phyloP scores from a whole-genome alignment of 1,140 invertebrate genomes.

The Euschistus heros region DNA sequence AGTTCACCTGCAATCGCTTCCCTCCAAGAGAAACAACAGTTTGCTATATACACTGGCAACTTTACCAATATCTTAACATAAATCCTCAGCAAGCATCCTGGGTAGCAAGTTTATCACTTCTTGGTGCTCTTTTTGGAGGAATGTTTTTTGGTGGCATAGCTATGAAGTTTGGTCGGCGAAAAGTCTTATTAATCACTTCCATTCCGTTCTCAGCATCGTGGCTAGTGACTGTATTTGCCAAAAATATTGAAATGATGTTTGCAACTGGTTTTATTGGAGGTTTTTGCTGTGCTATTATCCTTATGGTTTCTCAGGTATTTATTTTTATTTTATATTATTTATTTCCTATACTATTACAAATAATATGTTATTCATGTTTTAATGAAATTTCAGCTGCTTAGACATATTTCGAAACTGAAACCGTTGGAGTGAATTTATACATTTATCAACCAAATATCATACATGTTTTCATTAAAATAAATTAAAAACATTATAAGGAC shows the following conservation, averaged over 20 bases:
- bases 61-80: constrained; percentile 43
- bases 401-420: background rate
- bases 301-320: constrained; percentile 62
- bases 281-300: constrained; percentile 65
- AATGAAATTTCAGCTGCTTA: background rate
- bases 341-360: background rate
- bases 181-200: constrained; percentile 54
- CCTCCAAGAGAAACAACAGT: constrained; percentile 50
- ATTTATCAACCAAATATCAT: background rate
- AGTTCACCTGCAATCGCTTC: constrained; percentile 74
- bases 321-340: too few species aligned
- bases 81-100: constrained; percentile 67
- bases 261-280: constrained; percentile 66
- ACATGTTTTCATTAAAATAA: too few species aligned
- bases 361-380: background rate
- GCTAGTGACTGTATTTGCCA: constrained; percentile 63
- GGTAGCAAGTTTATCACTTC: constrained; percentile 66
- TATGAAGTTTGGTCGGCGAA: constrained; percentile 57
- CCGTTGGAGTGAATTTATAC: background rate
- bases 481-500: too few species aligned
- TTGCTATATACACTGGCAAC: constrained; percentile 27
- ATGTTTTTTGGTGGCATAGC: constrained; percentile 62
- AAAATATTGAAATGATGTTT: constrained; percentile 62
- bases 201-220: constrained; percentile 62
- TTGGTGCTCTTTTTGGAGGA: constrained; percentile 60